Evolutionary conservation across 2,113 vertebrate species (phyloP).

Genomic region (Vombatus ursinus): DNA sequence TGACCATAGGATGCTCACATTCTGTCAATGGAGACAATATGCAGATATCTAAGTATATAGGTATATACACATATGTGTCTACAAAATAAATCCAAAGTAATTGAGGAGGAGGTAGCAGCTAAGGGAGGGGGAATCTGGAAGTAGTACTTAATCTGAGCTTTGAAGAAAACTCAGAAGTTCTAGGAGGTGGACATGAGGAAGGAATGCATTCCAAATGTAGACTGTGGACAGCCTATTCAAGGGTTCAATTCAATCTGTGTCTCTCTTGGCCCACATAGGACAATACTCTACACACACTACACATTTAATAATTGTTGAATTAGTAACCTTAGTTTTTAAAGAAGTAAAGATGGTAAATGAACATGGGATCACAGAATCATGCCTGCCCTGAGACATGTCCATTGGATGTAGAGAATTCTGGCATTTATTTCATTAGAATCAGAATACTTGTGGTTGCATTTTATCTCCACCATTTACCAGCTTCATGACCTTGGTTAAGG

Average conservation of each 20-base stretch:
- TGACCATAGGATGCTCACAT: background rate
- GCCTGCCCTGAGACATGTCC: background rate
- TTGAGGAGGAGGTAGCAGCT: background rate
- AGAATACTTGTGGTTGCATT: background rate
- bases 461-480: background rate
- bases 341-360: background rate
- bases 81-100: background rate
- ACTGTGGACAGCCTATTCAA: background rate
- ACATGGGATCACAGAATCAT: background rate
- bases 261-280: background rate
- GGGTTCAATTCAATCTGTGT: background rate
- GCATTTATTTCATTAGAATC: background rate
- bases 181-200: background rate
- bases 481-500: background rate
- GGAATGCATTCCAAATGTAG: background rate
- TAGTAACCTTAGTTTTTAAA: background rate
- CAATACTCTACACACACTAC: background rate
- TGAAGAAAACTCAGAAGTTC: background rate
- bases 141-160: background rate
- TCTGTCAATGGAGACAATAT: background rate
- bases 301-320: background rate
- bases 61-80: background rate
- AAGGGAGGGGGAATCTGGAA: background rate
- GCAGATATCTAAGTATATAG: background rate
- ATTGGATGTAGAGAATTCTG: background rate